Evolutionary conservation across 1,140 invertebrate species (phyloP).

Genomic region (Stenopsyche tienmushanensis): DNA sequence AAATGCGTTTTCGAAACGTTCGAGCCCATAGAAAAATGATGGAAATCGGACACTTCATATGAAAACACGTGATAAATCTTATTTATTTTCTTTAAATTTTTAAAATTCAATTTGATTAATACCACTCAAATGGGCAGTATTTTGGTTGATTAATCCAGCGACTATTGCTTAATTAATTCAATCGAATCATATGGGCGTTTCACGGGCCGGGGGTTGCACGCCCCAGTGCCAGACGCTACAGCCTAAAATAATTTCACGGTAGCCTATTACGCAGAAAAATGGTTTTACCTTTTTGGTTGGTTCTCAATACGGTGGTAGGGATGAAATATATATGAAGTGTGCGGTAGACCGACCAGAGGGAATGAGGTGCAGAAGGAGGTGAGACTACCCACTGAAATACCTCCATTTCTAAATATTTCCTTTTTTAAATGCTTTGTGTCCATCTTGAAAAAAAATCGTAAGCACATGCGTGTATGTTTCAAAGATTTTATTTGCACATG

Average conservation of each 20-base stretch:
- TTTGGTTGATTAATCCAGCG: too few species aligned
- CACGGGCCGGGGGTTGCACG: not conserved
- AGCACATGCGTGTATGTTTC: not conserved
- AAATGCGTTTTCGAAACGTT: too few species aligned
- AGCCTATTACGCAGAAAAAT: slow-evolving; percentile 32
- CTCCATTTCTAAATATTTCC: not conserved
- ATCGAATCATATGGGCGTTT: too few species aligned
- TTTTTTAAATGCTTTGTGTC: too few species aligned
- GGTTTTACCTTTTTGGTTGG: slow-evolving; percentile 27
- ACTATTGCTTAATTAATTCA: too few species aligned
- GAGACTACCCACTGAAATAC: not conserved
- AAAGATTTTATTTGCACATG: not conserved
- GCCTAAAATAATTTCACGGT: slow-evolving; percentile 31
- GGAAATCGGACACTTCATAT: too few species aligned
- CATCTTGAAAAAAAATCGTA: not conserved
- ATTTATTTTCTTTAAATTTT: too few species aligned
- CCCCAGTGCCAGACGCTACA: not conserved
- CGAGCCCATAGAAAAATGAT: too few species aligned
- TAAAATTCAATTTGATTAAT: too few species aligned
- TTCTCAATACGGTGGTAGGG: slow-evolving; percentile 21
- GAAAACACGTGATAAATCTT: too few species aligned
- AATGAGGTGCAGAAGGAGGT: not conserved
- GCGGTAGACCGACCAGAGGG: slow-evolving; percentile 27
- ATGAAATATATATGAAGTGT: slow-evolving; percentile 30
- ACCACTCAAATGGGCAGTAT: too few species aligned